Evolutionary conservation across 1,140 invertebrate species (phyloP), one percentile per base, ranked within the genome.

Genomic region (Periplaneta americana): DNA sequence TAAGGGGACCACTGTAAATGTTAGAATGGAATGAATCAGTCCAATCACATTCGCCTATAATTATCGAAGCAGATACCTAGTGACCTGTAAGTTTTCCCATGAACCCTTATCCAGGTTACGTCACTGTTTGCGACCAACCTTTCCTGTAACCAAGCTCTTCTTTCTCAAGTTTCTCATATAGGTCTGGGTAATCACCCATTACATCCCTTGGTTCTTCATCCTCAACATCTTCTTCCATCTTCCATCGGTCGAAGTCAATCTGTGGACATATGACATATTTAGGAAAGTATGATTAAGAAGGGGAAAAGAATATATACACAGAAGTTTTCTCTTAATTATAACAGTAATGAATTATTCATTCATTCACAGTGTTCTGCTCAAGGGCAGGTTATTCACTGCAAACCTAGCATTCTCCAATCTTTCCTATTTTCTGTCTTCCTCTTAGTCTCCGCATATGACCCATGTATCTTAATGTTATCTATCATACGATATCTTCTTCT

Each of bases 181-280:
- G 91, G 66, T 94, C 91, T 0, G 94, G 93, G 88, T 95, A 96
- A 86, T 96, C 95, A 81, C 86, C 86, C 83, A 87, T 85, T 37
- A 90, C 85, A 81, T 92, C 90, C 86, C 91, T 90, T 17, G 95
- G 89, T 78, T 92, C 90, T 57, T 91, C 89, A 79, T 92, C 92
- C 37, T 92, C 90, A 74, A 93, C 91, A 83, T 93, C 92, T 85
- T 93, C 93, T 83, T 94, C 93, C 76, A 92, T 92, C 87, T 91
- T 93, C 92, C 96, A 96, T 74, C 93, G 91, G 86, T 97, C 96
- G 90, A 97, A 97, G 89, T 97, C 96, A 84, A 97, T 90, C 91
- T 92, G 80, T 35, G 83, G 34, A 36, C 3, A 76, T 9, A 33
- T 18, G 28, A 33, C 10, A 34, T 75, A 31, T 3, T 76, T 66